Evolutionary conservation across 1,140 invertebrate species (phyloP).

Genomic region (Mamestra configurata): DNA sequence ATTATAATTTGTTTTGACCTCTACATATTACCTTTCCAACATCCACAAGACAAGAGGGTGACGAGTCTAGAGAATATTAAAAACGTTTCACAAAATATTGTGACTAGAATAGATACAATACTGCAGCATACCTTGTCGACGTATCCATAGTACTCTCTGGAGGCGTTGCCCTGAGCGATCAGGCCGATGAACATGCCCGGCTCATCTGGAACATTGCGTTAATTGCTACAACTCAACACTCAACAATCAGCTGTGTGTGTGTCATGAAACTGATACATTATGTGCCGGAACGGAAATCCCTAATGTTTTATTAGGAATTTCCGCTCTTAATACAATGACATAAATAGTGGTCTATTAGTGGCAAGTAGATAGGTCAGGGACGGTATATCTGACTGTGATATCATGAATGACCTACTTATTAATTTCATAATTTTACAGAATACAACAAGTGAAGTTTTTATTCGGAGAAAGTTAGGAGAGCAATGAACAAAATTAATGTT

Average conservation of each 20-base stretch:
- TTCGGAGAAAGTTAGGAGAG: no score
- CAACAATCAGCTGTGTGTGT: background rate
- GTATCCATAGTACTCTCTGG: slow-evolving; percentile 96
- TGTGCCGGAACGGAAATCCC: background rate
- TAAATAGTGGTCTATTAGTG: background rate
- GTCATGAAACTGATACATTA: background rate
- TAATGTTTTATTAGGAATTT: background rate
- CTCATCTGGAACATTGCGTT: slow-evolving; percentile 90
- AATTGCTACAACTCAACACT: background rate
- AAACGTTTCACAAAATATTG: no score
- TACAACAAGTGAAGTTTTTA: no score
- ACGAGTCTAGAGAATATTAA: no score
- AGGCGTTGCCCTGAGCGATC: slow-evolving; percentile 95
- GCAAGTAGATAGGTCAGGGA: background rate
- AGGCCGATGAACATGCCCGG: slow-evolving; percentile 99
- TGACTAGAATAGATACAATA: no score
- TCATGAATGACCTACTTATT: no score
- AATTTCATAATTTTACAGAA: no score
- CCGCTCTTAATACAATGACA: slow-evolving; percentile 5
- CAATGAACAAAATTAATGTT: no score
- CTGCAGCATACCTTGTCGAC: slow-evolving; percentile 92
- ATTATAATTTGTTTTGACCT: no score
- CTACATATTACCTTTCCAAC: no score
- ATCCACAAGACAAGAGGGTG: no score
- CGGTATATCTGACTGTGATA: background rate